Percentiles rank a stretch among this genome's conserved stretches.
Conservation (phyloP, 2,113 vertebrate genomes). For the Syrmaticus mikado region DNA sequence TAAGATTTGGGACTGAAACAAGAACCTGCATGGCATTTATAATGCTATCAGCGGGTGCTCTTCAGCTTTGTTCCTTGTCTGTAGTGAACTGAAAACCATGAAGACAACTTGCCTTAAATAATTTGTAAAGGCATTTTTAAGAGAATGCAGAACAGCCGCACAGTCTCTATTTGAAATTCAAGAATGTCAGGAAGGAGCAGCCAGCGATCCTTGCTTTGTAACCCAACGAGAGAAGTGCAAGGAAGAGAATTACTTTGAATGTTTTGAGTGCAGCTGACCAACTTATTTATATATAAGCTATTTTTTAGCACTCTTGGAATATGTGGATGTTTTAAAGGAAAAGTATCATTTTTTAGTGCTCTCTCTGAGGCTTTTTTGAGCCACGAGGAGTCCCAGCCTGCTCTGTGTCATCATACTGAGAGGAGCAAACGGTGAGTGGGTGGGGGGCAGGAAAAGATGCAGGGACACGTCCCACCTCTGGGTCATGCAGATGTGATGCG, state of each 20-base stretch:
- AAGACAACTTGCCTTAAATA: background rate
- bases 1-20: background rate
- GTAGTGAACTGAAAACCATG: background rate
- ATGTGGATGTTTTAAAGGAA: background rate
- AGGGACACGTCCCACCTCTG: background rate
- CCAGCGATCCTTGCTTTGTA: constrained; percentile 21
- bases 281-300: background rate
- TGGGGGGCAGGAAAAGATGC: background rate
- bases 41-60: background rate
- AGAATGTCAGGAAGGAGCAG: constrained; percentile 36
- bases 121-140: constrained; percentile 39
- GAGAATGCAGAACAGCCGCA: background rate
- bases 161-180: constrained; percentile 46
- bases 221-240: constrained; percentile 18
- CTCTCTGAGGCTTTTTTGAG: background rate
- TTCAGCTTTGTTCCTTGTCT: constrained; percentile 8
- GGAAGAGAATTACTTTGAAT: constrained; percentile 48
- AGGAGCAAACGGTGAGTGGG: background rate
- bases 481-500: background rate
- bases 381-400: background rate
- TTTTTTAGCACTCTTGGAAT: background rate
- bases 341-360: background rate
- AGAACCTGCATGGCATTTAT: background rate
- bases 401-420: accelerated
- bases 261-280: constrained; percentile 60